Conservation (phyloP, 92 coral and sea anemone genomes). For the Virgularia gustaviana region DNA sequence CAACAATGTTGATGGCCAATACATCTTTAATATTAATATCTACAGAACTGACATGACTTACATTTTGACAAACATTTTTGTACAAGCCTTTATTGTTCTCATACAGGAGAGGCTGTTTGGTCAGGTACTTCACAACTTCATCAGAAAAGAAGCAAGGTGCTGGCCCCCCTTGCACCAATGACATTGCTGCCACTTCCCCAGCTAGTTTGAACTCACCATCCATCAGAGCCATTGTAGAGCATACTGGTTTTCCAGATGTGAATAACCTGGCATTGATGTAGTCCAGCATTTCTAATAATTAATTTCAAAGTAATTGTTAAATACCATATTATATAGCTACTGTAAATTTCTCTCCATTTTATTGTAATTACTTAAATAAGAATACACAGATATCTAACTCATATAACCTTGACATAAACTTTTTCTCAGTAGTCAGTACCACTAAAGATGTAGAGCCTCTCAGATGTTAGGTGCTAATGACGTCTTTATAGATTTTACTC, state of each 20-base stretch:
- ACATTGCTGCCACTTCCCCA: slow-evolving; percentile 44
- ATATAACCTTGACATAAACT: too few species aligned
- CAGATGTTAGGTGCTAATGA: too few species aligned
- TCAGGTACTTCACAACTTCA: slow-evolving; percentile 24
- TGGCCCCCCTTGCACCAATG: slow-evolving; percentile 50
- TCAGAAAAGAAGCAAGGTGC: slow-evolving; percentile 37
- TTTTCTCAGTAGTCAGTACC: too few species aligned
- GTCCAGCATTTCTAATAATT: slow-evolving; percentile 41
- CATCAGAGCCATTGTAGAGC: slow-evolving; percentile 37
- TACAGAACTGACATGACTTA: too few species aligned
- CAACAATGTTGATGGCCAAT: too few species aligned
- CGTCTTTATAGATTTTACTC: too few species aligned
- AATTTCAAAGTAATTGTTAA: background rate
- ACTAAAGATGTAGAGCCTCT: too few species aligned
- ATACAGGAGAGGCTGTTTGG: slow-evolving; percentile 26
- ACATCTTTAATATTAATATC: too few species aligned
- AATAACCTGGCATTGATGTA: slow-evolving; percentile 13
- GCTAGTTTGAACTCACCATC: slow-evolving; percentile 34
- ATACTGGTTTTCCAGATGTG: slow-evolving; percentile 36
- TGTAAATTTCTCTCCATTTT: background rate
- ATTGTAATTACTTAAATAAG: background rate
- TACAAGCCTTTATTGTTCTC: background rate
- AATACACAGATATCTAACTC: too few species aligned
- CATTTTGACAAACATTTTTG: background rate
- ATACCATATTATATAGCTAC: background rate